Conservation (phyloP, 1,140 invertebrate species). For the Nasonia giraulti region DNA sequence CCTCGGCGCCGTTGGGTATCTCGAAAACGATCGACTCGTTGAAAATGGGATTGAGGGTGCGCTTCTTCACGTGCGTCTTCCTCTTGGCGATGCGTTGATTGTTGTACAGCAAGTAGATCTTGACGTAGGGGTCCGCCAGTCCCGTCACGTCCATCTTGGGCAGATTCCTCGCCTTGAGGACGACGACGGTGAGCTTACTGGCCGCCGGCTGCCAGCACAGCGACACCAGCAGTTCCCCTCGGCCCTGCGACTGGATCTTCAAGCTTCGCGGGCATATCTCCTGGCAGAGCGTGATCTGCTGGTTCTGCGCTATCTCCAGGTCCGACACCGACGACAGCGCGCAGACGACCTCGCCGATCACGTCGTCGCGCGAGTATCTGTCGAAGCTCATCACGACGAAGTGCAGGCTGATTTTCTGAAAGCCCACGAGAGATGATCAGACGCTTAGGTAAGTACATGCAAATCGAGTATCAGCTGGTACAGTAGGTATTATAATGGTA, state of each 20-base stretch:
- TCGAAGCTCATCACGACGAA: conserved; percentile 98
- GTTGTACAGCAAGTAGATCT: conserved; percentile 97
- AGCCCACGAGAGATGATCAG: too few species aligned
- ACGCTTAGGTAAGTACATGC: too few species aligned
- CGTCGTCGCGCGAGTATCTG: conserved; percentile 96
- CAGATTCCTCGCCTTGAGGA: conserved; percentile 93
- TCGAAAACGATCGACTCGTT: conserved; percentile 97
- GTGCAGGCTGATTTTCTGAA: conserved; percentile 91
- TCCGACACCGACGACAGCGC: conserved; percentile 84
- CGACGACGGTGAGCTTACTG: conserved; percentile 90
- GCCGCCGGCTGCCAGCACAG: conserved; percentile 96
- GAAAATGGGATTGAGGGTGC: conserved; percentile 97
- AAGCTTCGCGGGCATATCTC: conserved; percentile 91
- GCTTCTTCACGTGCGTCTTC: conserved; percentile 99
- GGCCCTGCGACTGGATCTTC: conserved; percentile 91
- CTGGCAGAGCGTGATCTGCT: conserved; percentile 84
- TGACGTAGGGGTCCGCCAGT: conserved; percentile 95
- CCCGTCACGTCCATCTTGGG: conserved; percentile 97
- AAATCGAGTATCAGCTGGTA: too few species aligned
- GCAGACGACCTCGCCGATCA: conserved; percentile 97
- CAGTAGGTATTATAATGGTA: too few species aligned
- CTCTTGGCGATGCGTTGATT: conserved; percentile 98
- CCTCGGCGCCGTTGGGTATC: conserved; percentile 85
- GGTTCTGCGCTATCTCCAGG: conserved; percentile 85
- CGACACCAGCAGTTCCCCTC: conserved; percentile 93